These are phyloP conservation scores for Pristionchus arcanus DNA, from an alignment of 2,888 invertebrate species.

Conservation along the genomic window DNA sequence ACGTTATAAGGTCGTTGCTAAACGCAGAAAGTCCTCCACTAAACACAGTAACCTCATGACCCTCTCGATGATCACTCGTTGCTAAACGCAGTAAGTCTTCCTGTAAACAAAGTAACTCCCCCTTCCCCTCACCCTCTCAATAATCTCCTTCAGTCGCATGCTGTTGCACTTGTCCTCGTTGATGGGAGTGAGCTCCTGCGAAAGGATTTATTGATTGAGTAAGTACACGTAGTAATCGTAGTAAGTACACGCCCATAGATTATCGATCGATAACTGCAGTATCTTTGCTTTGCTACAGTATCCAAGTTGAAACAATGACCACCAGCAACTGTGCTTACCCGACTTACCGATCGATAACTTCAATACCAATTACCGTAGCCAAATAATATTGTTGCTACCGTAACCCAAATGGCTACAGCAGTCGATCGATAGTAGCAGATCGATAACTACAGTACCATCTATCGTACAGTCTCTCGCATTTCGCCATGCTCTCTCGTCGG, in stretches of 20 bases:
- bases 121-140: slow-evolving; percentile 67
- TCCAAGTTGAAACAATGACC: no score
- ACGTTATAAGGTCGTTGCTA: neutral
- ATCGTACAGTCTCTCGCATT: no score
- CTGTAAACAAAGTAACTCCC: neutral
- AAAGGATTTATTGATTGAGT: neutral
- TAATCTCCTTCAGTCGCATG: slow-evolving; percentile 69
- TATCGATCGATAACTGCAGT: neutral
- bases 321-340: no score
- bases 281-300: neutral
- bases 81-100: neutral
- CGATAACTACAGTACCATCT: no score
- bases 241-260: no score
- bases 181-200: neutral
- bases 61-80: slow-evolving; percentile 68
- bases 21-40: neutral
- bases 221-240: no score
- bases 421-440: no score
- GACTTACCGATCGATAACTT: no score
- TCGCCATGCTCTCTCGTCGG: no score
- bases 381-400: neutral
- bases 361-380: neutral
- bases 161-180: slow-evolving; percentile 77
- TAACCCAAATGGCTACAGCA: neutral
- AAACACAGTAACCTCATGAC: slow-evolving; percentile 57